A percentile compares a stretch with the other conserved stretches of the same genome.
phyloP scores from a whole-genome alignment of 2,797 vertebrate species.

The Enteromius mattozi region DNA sequence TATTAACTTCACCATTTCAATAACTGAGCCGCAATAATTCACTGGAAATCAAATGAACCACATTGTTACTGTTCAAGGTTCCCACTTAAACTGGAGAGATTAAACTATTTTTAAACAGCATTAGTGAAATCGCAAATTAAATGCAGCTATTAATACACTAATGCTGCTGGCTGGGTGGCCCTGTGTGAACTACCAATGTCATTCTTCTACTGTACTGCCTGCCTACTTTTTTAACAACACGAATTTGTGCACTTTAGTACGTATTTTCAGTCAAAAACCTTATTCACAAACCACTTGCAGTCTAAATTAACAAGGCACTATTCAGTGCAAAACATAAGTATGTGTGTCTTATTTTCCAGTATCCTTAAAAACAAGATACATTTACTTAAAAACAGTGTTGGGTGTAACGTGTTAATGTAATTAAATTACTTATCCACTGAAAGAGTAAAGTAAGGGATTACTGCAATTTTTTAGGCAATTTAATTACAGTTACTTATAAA shows the following conservation, averaged over 20 bases:
- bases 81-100: conserved; percentile 1
- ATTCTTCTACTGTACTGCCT: not conserved
- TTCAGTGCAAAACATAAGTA: not conserved
- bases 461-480: too few relatives aligned
- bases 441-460: too few relatives aligned
- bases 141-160: conserved; percentile 26
- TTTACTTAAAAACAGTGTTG: not conserved
- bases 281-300: not conserved
- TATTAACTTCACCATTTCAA: conserved; percentile 49
- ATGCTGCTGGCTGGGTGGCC: conserved; percentile 4
- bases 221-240: not conserved
- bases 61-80: conserved; percentile 3
- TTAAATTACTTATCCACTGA: too few relatives aligned
- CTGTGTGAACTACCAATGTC: conserved; percentile 13
- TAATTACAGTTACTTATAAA: too few relatives aligned
- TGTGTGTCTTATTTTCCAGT: not conserved
- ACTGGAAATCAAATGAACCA: conserved; percentile 25
- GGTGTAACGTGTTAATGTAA: too few relatives aligned
- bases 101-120: conserved; percentile 25
- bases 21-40: conserved; percentile 6
- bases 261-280: not conserved
- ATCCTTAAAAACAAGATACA: too few relatives aligned
- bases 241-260: not conserved
- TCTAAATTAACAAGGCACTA: not conserved
- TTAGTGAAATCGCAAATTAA: conserved; percentile 28